Evolutionary conservation across 2,797 vertebrate genomes (phyloP).

Genomic region (Dendrocincla fuliginosa): DNA sequence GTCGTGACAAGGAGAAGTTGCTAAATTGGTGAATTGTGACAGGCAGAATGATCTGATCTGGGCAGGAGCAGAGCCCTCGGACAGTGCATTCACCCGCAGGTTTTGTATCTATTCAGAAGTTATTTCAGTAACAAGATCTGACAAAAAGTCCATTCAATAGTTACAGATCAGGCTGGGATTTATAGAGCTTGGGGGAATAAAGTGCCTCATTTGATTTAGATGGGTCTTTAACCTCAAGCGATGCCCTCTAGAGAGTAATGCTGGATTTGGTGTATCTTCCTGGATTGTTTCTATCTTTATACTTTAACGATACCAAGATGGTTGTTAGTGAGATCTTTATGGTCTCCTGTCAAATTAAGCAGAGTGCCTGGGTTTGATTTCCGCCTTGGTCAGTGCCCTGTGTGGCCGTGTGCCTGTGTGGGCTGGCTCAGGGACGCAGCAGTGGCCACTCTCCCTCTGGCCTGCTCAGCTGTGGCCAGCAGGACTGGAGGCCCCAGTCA

Average conservation of each 20-base stretch:
- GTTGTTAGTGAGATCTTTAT: constrained; percentile 26
- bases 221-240: constrained; percentile 19
- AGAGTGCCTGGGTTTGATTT: neutral
- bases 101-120: constrained; percentile 24
- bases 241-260: constrained; percentile 1
- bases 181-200: constrained; percentile 20
- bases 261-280: constrained; percentile 6
- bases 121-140: constrained; percentile 48
- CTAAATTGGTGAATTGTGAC: neutral
- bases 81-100: neutral
- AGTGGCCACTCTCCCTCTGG: neutral
- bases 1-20: neutral
- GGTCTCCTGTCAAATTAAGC: constrained; percentile 14
- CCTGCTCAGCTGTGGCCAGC: neutral
- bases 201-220: constrained; percentile 47
- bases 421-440: neutral
- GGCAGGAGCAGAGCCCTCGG: neutral
- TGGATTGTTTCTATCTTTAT: constrained; percentile 40
- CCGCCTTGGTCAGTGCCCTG: neutral
- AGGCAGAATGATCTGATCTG: neutral
- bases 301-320: neutral
- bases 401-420: rapidly evolving
- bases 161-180: constrained; percentile 36
- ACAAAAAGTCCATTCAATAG: constrained; percentile 41
- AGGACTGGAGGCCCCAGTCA: neutral